Evolutionary conservation across 2,888 invertebrate genomes (phyloP), one percentile per base, ranked within the genome.

Genomic region (Neocrepidodera transversa): DNA sequence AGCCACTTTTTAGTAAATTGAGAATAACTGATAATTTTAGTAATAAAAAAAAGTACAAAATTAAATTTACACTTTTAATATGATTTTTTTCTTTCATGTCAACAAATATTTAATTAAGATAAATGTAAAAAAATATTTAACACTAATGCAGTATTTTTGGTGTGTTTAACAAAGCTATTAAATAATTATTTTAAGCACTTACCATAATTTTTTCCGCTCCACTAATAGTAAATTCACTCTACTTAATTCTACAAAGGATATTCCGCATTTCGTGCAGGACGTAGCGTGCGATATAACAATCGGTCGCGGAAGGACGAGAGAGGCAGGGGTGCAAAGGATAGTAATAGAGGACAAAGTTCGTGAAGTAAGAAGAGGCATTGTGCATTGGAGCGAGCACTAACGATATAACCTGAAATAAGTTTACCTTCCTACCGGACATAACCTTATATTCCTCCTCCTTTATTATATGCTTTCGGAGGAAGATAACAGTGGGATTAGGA

Each of bases 331-430:
- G n/a, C 3, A 32, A 18, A 36, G 14, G 23, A 38, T 36, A 38
- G 23, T 14, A 28, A 53, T 53, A 28, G 36, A 47, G 52, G 40
- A 58, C 58, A 42, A 23, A 52, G 45, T 58, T 58, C 45, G 23
- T 28, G 26, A 14, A 47, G 52, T 47, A 38, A 13, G 30, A 20
- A 52, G n/a, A n/a, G 23, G 36, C 17, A 26, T 36, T 36, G 54
- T 54, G 45, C 54, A 47, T n/a, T 26, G 23, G 36, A 47, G 35
- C 36, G 43, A 26, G 35, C 43, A 20, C 14, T 35, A 47, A 45
- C 36, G 54, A 47, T 47, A 35, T 32, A 45, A 55, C 54, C 54
- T 55, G 54, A 47, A 54, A 54, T 54, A 54, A 54, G 35, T 54
- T 30, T 20, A 13, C 35, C 47, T 35, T 43, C 47, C 36, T 47